Evolutionary conservation across 2,888 invertebrate species (phyloP).

Genomic region (Dolichopus griseipennis): DNA sequence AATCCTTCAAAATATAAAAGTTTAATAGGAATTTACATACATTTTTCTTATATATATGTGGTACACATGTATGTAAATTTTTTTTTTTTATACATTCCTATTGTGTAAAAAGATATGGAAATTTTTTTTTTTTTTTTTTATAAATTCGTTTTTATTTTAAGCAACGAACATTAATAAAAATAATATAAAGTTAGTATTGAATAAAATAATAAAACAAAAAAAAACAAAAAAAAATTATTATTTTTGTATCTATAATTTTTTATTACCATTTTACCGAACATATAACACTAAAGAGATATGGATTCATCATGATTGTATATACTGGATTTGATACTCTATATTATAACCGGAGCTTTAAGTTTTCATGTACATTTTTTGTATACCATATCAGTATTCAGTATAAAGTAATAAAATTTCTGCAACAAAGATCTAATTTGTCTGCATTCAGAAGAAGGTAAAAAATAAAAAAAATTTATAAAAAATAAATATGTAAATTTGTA

Average conservation of each 20-base stretch:
- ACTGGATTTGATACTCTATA: too few relatives aligned
- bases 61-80: too few relatives aligned
- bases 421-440: conserved; percentile 19
- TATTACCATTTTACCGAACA: not conserved
- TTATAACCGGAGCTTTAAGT: too few relatives aligned
- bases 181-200: not conserved
- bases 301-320: not conserved
- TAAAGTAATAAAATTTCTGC: conserved; percentile 7
- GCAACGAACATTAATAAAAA: not conserved
- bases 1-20: not conserved
- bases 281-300: conserved; percentile 1
- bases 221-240: not conserved
- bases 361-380: too few relatives aligned
- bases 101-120: not conserved
- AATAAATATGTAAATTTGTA: not conserved
- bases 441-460: conserved; percentile 15
- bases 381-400: too few relatives aligned
- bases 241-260: not conserved
- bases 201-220: too few relatives aligned
- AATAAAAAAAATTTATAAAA: not conserved
- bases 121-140: too few relatives aligned
- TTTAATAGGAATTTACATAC: not conserved
- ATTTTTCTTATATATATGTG: too few relatives aligned
- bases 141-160: not conserved
- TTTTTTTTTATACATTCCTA: too few relatives aligned